Base-by-base conservation (phyloP, 2,888 invertebrate species). In the Plemyria rubiginata region DNA sequence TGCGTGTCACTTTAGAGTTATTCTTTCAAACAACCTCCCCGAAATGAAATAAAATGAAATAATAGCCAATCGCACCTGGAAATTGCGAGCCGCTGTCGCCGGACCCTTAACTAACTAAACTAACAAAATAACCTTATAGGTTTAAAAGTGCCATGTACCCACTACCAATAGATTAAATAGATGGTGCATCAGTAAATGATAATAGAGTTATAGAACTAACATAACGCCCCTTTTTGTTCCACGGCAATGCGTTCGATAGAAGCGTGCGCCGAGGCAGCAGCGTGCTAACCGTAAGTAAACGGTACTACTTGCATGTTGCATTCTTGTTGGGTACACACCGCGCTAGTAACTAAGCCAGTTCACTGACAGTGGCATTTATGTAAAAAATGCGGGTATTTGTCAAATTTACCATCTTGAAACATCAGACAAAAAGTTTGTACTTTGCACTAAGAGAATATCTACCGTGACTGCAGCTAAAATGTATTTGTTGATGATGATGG, bases 221-320 rank as follows among this genome's bases (percentile, higher is more conserved):
- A 70, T 71, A 72, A 72, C 70, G 71, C 65, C 68, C 70, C 74
- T 82, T 88, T 79, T 87, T 85, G 75, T 83, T 81, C 78, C 83
- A 79, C 82, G 80, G 71, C 76, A 77, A 78, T 77, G 82, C 81
- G 80, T 76, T 71, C 85, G 49, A 72, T 76, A 89, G 89, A 88
- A 73, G 81, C 78, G 72, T 86, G 87, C 83, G 22, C 22, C 22
- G 84, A 80, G 81, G 77, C 76, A 81, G 80, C 82, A 74, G 79
- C 77, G 75, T 82, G 80, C 77, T 80, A 81, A 83, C 81, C 79
- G 91, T 92, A 88, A 90, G 90, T 91, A 89, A 62, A 80, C 79
- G 81, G 84, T 76, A 77, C 62, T 60, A 73, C 71, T 73, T 81
- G 84, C 80, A 82, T 83, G 81, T 67, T 70, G 76, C 79, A 78